Percentiles rank a stretch among this genome's conserved stretches.
Conservation (phyloP, 2,113 vertebrate genomes). For the Cettia cetti region DNA sequence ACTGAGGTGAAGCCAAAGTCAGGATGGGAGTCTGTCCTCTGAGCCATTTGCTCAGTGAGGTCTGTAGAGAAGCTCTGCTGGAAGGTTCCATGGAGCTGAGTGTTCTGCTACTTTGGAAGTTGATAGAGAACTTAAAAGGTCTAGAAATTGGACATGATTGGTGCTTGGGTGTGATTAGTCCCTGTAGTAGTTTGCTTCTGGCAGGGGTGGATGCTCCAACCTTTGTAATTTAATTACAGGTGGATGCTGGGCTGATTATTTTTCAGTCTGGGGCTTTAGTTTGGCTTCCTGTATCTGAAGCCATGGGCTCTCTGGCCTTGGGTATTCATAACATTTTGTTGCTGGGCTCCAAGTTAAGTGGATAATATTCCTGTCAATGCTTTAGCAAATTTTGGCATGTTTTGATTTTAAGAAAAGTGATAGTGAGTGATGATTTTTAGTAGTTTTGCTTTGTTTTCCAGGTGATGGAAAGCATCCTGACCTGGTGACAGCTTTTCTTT, state of each 20-base stretch:
- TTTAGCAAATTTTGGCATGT: not conserved
- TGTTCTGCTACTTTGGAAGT: not conserved
- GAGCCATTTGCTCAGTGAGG: not conserved
- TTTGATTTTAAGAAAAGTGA: not conserved
- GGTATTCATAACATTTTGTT: not conserved
- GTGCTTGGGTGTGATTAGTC: not conserved
- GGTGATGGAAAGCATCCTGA: conserved; percentile 66
- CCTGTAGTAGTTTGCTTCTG: not conserved
- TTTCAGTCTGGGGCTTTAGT: not conserved
- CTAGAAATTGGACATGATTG: not conserved
- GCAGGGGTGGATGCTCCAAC: not conserved
- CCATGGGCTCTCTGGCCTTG: accelerated
- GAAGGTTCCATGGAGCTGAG: not conserved
- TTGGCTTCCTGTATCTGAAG: not conserved
- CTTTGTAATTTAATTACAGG: not conserved
- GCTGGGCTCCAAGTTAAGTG: not conserved
- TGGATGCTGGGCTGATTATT: not conserved
- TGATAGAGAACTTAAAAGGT: not conserved
- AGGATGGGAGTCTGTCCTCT: not conserved
- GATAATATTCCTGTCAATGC: not conserved
- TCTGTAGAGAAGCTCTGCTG: not conserved
- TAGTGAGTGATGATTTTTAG: not conserved
- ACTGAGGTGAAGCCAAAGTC: not conserved
- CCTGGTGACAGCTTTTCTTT: conserved; percentile 87
- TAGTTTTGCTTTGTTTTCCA: not conserved